Conservation (phyloP, 2,797 vertebrate genomes). For the Otolemur crassicaudatus region DNA sequence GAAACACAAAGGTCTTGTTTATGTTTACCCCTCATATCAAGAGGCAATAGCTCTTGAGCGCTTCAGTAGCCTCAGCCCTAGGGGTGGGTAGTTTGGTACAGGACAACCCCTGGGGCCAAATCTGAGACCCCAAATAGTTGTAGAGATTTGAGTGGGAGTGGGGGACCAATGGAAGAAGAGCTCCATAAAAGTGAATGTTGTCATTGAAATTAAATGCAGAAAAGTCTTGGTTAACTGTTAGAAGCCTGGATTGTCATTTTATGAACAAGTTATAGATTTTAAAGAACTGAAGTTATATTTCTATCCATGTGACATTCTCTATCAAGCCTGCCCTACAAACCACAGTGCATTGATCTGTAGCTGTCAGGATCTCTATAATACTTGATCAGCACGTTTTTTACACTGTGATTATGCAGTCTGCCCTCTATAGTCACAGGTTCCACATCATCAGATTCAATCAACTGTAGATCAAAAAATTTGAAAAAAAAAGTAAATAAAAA, state of each 20-base stretch:
- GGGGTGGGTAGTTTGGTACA: background rate
- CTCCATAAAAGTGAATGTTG: background rate
- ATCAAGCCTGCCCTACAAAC: background rate
- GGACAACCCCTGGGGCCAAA: background rate
- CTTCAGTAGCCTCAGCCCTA: background rate
- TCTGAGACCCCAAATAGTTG: background rate
- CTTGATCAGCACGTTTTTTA: background rate
- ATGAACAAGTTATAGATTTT: background rate
- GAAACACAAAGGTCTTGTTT: background rate
- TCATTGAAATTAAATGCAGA: background rate
- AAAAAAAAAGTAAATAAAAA: background rate
- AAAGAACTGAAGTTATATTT: background rate
- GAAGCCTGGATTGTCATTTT: background rate
- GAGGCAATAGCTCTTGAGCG: background rate
- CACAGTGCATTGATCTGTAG: background rate
- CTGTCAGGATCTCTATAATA: background rate
- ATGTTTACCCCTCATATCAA: background rate
- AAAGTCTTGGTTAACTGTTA: background rate
- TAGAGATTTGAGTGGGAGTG: background rate
- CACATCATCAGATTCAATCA: background rate
- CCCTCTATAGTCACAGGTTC: background rate
- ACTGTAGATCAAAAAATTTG: background rate
- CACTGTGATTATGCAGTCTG: background rate
- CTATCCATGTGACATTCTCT: background rate
- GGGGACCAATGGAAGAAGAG: background rate